These are phyloP conservation scores for Papilio gigon DNA, from an alignment of 2,888 invertebrate species.

Conservation along the genomic window DNA sequence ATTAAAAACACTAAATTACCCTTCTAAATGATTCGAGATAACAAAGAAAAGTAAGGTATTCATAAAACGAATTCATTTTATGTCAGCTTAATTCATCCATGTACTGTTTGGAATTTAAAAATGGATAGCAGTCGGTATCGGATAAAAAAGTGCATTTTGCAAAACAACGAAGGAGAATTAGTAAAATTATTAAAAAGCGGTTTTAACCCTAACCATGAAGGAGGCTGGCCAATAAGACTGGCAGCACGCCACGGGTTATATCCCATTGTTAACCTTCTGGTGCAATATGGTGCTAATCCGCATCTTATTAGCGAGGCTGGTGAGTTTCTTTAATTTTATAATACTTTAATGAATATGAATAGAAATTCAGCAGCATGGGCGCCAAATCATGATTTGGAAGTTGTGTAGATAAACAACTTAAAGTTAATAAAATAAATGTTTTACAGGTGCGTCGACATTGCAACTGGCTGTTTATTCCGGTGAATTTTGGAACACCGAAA, in stretches of 20 bases:
- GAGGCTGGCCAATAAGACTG: conserved; percentile 74
- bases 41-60: conserved; percentile 30
- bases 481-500: conserved; percentile 65
- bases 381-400: neutral
- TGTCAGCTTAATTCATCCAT: neutral
- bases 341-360: neutral
- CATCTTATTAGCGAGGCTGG: conserved; percentile 72
- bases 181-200: conserved; percentile 61
- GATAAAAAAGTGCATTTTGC: conserved; percentile 60
- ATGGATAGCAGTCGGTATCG: conserved; percentile 58
- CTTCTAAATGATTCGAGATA: neutral
- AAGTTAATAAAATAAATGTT: neutral
- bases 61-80: conserved; percentile 3
- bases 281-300: conserved; percentile 73
- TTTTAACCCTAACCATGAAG: conserved; percentile 70
- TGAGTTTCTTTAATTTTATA: conserved; percentile 48
- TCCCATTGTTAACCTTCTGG: conserved; percentile 62
- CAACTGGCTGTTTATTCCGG: conserved; percentile 75
- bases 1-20: neutral
- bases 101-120: conserved; percentile 28
- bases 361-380: neutral
- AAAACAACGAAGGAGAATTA: conserved; percentile 60
- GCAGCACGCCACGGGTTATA: conserved; percentile 70
- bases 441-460: conserved; percentile 72
- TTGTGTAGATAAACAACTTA: neutral